Evolutionary conservation across 1,140 invertebrate species (phyloP), one percentile per base, ranked within the genome.

Genomic region (Antheraea pernyi): DNA sequence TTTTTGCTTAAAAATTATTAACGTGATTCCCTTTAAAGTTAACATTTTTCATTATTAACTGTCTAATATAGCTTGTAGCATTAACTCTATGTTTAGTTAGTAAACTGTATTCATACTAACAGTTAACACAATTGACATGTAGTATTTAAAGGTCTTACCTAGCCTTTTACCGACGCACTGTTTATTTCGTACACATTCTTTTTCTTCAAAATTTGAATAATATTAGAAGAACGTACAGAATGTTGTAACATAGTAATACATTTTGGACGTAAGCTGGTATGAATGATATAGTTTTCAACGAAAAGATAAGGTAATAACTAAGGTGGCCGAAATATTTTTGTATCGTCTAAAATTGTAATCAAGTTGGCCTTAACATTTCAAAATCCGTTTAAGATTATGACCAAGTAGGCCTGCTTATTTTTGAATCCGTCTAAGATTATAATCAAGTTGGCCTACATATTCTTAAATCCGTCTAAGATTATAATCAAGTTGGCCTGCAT

Each of bases 191-290:
- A 13, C 11, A 53, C 46, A 13, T 53, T 53, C 46, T 0, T 16
- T 53, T 7, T 53, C 46, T 53, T 53, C 46, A 53, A 53, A 53
- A 53, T 53, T 53, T n/a, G 16, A 16, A 16, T 53, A 6, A 53
- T 53, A 42, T 53, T 53, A 53, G 46, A 53, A 53, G 46, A 53
- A 53, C 46, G 10, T 53, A 53, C 46, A 53, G 46, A 53, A 53
- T 53, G 46, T 53, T 53, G 46, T 53, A 53, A 53, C 13, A 53
- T 53, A 16, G 13, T 53, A 53, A 53, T 16, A 53, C 46, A 53
- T 53, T 16, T 53, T 16, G 46, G 13, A 53, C 16, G 10, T 1
- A 53, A 53, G 5, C 16, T 53, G 39, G 7, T 42, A 42, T 42
- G 11, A 42, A 1, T 42, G 11, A 9, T 42, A 42, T 42, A 8